Percentiles rank a stretch among this genome's conserved stretches.
These are phyloP conservation scores for Larimichthys crocea DNA, from an alignment of 2,113 vertebrate genomes.

Conservation along the genomic window DNA sequence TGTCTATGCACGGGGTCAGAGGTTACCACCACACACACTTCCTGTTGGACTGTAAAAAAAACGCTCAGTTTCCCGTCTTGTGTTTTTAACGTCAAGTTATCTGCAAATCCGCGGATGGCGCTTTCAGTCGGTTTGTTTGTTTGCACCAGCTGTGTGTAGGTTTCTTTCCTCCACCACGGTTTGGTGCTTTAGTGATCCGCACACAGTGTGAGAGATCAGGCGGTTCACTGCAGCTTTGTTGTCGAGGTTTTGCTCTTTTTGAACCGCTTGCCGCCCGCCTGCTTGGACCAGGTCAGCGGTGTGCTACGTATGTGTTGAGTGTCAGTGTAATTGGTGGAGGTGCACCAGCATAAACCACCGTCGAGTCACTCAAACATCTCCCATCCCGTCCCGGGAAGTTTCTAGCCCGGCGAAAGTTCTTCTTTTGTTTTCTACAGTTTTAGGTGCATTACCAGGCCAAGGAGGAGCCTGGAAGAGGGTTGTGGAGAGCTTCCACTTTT, in stretches of 20 bases:
- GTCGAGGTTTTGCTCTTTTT: background rate
- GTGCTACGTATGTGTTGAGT: no score
- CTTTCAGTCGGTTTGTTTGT: background rate
- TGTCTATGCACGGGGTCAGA: conserved; percentile 45
- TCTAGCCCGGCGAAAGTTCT: no score
- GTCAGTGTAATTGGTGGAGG: background rate
- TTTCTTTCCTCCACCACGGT: background rate
- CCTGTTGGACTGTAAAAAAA: conserved; percentile 60
- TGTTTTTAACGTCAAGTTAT: background rate
- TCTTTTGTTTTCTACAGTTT: no score
- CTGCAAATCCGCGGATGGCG: background rate
- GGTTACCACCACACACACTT: conserved; percentile 43
- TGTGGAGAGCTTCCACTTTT: no score
- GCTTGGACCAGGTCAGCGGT: background rate
- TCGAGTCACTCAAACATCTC: background rate
- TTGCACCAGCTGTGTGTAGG: background rate
- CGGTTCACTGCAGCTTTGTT: background rate
- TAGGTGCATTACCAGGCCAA: no score
- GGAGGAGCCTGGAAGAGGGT: no score
- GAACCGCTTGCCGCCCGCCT: no score
- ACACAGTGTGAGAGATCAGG: background rate
- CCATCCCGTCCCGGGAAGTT: no score
- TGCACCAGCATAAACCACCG: background rate
- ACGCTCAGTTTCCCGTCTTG: background rate
- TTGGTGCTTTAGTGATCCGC: background rate